Conservation (phyloP, 2,888 invertebrate species). For the Eupithecia exiguata region DNA sequence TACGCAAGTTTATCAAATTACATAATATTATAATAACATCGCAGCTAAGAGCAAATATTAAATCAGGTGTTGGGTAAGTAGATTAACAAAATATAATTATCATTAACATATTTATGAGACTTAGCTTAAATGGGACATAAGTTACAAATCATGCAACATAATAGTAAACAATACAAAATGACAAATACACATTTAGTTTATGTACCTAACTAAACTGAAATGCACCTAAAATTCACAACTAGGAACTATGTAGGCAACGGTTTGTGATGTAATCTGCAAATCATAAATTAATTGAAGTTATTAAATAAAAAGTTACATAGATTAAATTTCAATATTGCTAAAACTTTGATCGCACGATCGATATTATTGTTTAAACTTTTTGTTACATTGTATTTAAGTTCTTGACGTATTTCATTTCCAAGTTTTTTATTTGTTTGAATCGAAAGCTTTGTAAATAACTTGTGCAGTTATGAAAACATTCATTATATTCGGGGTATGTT, state of each 20-base stretch:
- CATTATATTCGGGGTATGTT: slow-evolving; percentile 51
- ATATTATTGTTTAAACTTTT: background rate
- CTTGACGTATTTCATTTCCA: too few species aligned
- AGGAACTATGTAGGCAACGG: slow-evolving; percentile 65
- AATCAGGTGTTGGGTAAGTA: background rate
- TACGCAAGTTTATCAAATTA: background rate
- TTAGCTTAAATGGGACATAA: slow-evolving; percentile 22
- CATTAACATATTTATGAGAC: background rate
- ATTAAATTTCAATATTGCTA: background rate
- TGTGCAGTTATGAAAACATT: background rate
- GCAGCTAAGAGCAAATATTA: slow-evolving; percentile 1
- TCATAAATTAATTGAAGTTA: background rate
- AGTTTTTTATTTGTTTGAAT: background rate
- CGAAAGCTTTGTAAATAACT: too few species aligned
- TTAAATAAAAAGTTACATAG: too few species aligned
- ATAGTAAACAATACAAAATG: slow-evolving; percentile 50
- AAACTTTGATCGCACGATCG: background rate
- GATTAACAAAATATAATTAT: background rate
- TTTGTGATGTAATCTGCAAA: slow-evolving; percentile 17
- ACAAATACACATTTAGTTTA: slow-evolving; percentile 43
- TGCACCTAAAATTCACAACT: slow-evolving; percentile 74
- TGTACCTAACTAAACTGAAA: slow-evolving; percentile 63
- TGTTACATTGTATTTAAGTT: background rate
- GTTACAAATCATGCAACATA: slow-evolving; percentile 47
- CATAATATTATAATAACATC: background rate